Percentiles rank a stretch among this genome's conserved stretches.
These are phyloP conservation scores for Oligia latruncula DNA, from an alignment of 2,888 invertebrate genomes.

Conservation along the genomic window DNA sequence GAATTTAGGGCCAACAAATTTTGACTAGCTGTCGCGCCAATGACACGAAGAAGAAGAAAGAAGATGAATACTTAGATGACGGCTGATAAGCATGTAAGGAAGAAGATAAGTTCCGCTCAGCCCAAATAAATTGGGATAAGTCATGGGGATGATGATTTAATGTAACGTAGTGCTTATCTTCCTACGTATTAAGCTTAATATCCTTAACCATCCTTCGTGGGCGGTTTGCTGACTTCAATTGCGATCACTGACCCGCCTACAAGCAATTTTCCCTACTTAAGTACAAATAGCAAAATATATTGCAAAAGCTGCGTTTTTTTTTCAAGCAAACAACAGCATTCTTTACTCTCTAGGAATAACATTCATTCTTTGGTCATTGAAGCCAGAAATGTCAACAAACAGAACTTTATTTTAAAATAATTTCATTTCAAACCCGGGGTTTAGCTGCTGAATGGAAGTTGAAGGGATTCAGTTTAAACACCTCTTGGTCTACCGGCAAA, in stretches of 20 bases:
- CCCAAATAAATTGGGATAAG: neutral
- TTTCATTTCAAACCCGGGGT: neutral
- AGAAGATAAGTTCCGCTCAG: neutral
- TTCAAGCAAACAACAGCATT: neutral
- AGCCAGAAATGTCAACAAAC: neutral
- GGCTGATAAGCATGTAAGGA: neutral
- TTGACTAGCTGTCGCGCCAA: no score
- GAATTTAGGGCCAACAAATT: no score
- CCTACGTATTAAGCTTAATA: neutral
- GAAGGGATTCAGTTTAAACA: slow-evolving; percentile 34
- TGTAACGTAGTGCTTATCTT: neutral
- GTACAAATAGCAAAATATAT: neutral
- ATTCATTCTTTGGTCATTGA: neutral
- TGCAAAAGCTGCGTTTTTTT: neutral
- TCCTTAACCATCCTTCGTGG: neutral
- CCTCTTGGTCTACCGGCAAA: slow-evolving; percentile 1
- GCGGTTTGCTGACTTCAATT: neutral
- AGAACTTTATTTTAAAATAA: neutral
- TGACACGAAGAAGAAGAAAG: no score
- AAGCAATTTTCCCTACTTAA: neutral
- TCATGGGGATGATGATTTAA: neutral
- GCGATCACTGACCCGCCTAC: neutral
- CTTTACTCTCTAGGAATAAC: neutral
- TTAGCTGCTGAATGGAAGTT: slow-evolving; percentile 13
- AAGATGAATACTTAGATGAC: no score